Evolutionary conservation across 1,140 invertebrate species (phyloP).

Genomic region (Acromyrmex charruanus): DNA sequence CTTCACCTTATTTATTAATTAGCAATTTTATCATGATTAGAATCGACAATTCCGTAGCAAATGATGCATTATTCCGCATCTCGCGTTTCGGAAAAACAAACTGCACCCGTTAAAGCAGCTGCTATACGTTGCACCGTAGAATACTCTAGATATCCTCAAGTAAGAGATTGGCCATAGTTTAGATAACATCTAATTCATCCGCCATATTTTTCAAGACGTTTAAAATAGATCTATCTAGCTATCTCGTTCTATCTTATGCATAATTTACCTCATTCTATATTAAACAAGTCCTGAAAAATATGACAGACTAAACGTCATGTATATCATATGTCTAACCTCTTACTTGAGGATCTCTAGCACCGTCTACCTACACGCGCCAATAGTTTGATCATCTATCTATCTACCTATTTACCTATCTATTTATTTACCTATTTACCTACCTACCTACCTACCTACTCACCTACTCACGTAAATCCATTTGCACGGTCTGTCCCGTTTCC

Average conservation of each 20-base stretch:
- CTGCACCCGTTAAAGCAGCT: slow-evolving; percentile 41
- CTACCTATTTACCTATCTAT: slow-evolving; percentile 64
- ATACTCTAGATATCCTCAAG: too few relatives aligned
- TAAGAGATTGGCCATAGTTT: too few relatives aligned
- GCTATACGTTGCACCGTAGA: background rate
- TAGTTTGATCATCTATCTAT: slow-evolving; percentile 62
- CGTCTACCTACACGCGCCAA: slow-evolving; percentile 53
- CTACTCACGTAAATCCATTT: slow-evolving; percentile 72
- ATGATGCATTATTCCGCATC: slow-evolving; percentile 64
- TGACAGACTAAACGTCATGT: too few relatives aligned
- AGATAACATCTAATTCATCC: too few relatives aligned
- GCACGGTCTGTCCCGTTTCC: slow-evolving; percentile 72
- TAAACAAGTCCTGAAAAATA: too few relatives aligned
- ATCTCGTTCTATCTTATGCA: too few relatives aligned
- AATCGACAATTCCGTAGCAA: slow-evolving; percentile 17
- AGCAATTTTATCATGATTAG: background rate
- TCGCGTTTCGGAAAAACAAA: slow-evolving; percentile 36
- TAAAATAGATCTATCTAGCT: too few relatives aligned
- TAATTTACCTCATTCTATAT: too few relatives aligned
- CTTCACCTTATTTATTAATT: slow-evolving; percentile 19
- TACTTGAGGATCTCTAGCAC: too few relatives aligned
- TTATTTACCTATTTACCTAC: slow-evolving; percentile 43
- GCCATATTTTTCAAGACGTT: too few relatives aligned
- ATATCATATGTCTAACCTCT: too few relatives aligned
- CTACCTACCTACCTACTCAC: slow-evolving; percentile 68